phyloP scores from a whole-genome alignment of 2,888 invertebrate genomes.

The Proisotoma minuta region DNA sequence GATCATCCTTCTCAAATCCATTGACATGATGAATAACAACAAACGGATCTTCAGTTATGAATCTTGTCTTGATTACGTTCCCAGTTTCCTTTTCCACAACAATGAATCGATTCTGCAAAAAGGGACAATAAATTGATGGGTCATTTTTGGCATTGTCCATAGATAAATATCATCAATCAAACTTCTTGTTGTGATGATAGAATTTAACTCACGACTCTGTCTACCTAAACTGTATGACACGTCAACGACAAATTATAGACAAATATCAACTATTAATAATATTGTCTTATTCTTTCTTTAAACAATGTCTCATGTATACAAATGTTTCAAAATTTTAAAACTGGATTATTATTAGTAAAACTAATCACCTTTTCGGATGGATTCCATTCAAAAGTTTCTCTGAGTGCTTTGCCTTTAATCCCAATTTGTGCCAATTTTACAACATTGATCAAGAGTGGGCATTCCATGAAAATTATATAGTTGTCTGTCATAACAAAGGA shows the following conservation, averaged over 20 bases:
- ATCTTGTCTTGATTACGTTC: constrained; percentile 50
- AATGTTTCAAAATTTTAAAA: too few relatives aligned
- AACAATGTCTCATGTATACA: too few relatives aligned
- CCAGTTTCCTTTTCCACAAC: constrained; percentile 52
- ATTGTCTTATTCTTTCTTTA: too few relatives aligned
- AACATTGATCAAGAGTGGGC: constrained; percentile 53
- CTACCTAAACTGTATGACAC: background rate
- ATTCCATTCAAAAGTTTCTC: constrained; percentile 52
- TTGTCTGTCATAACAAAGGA: constrained; percentile 54
- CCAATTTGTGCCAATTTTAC: constrained; percentile 52
- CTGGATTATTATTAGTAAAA: background rate
- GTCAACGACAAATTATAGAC: background rate
- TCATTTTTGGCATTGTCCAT: constrained; percentile 1
- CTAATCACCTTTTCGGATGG: constrained; percentile 51
- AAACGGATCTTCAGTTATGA: constrained; percentile 52
- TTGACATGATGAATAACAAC: constrained; percentile 57
- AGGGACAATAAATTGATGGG: background rate
- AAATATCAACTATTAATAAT: too few relatives aligned
- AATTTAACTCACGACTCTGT: background rate
- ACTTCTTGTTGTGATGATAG: background rate
- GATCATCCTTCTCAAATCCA: constrained; percentile 54
- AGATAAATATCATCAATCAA: constrained; percentile 6
- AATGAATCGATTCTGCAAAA: constrained; percentile 50
- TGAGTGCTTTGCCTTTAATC: constrained; percentile 50
- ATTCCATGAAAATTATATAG: constrained; percentile 49